Conservation (phyloP, 2,888 invertebrate genomes). For the Diogma glabrata region DNA sequence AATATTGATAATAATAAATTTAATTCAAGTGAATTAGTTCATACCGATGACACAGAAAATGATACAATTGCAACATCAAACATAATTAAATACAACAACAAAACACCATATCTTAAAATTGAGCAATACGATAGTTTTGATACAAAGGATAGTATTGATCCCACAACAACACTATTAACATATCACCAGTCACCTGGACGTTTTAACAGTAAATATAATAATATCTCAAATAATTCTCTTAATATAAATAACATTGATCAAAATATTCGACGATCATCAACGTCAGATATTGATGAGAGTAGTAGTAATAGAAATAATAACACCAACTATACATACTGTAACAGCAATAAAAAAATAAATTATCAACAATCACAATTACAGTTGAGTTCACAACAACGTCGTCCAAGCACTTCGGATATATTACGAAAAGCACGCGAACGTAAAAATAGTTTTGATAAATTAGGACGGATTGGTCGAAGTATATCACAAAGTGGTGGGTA, state of each 20-base stretch:
- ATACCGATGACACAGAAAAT: constrained; percentile 1
- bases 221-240: background rate
- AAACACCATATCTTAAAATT: constrained; percentile 31
- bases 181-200: constrained; percentile 31
- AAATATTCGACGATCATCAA: constrained; percentile 34
- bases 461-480: constrained; percentile 32
- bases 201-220: constrained; percentile 27
- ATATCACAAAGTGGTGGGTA: constrained; percentile 34
- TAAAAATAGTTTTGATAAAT: constrained; percentile 29
- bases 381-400: constrained; percentile 26
- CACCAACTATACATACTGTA: constrained; percentile 16
- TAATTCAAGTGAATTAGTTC: background rate
- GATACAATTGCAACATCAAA: background rate
- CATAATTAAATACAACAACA: constrained; percentile 19
- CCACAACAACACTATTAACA: constrained; percentile 28
- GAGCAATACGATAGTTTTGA: constrained; percentile 32
- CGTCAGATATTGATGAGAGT: constrained; percentile 31
- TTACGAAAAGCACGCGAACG: constrained; percentile 33
- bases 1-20: constrained; percentile 16
- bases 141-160: constrained; percentile 21
- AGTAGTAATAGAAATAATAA: constrained; percentile 11
- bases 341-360: constrained; percentile 19
- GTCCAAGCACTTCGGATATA: constrained; percentile 35
- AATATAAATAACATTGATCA: constrained; percentile 22
- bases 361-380: background rate